Evolutionary conservation across 2,888 invertebrate genomes (phyloP).

Genomic region (Dynastes grantii): DNA sequence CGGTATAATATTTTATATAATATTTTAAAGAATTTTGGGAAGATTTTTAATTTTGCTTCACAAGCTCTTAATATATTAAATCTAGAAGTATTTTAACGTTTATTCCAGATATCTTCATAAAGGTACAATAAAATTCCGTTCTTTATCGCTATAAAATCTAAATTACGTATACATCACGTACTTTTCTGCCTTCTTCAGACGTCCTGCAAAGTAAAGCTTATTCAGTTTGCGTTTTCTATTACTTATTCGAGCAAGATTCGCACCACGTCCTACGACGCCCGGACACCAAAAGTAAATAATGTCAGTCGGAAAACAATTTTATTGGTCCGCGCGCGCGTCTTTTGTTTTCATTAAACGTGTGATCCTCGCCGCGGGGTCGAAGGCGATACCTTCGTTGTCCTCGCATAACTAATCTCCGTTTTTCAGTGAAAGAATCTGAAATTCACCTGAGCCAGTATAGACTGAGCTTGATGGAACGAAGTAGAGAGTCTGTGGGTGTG

Average conservation of each 20-base stretch:
- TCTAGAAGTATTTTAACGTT: too few species aligned
- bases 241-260: background rate
- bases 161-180: too few species aligned
- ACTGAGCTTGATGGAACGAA: background rate
- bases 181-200: background rate
- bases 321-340: conserved; percentile 55
- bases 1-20: too few species aligned
- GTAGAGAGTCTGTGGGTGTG: background rate
- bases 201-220: conserved; percentile 8
- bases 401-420: conserved; percentile 5
- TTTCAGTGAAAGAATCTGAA: background rate
- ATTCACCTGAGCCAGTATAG: conserved; percentile 2
- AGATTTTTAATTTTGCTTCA: too few species aligned
- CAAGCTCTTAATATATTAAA: too few species aligned
- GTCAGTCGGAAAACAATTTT: conserved; percentile 52
- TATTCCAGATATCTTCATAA: too few species aligned
- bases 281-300: conserved; percentile 17
- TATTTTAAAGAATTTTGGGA: too few species aligned
- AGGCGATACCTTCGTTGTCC: conserved; percentile 17
- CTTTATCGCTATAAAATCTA: too few species aligned
- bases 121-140: too few species aligned
- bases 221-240: conserved; percentile 34
- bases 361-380: conserved; percentile 47
- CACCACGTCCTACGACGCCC: conserved; percentile 7
- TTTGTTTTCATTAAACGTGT: conserved; percentile 59